Evolutionary conservation across 1,140 invertebrate genomes (phyloP).

Genomic region (Euura saliciscinereae): DNA sequence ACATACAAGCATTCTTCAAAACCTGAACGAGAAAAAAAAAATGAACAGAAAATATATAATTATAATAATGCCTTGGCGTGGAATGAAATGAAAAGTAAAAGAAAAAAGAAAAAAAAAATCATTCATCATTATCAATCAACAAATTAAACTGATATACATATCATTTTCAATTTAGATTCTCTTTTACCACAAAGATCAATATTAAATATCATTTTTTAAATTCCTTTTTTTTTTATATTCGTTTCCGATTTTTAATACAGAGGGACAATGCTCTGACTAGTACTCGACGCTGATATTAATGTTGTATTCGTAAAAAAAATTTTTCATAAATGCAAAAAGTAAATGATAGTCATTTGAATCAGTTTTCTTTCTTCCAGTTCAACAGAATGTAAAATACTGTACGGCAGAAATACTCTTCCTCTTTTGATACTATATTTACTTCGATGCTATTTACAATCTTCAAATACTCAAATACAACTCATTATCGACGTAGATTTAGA

Average conservation of each 20-base stretch:
- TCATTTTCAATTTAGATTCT: neutral
- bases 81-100: neutral
- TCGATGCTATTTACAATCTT: neutral
- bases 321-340: neutral
- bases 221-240: neutral
- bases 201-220: neutral
- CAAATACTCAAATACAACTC: no score
- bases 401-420: neutral
- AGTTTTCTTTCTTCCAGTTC: neutral
- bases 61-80: neutral
- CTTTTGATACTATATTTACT: neutral
- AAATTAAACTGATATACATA: constrained; percentile 1
- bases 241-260: neutral
- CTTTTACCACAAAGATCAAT: neutral
- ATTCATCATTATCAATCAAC: neutral
- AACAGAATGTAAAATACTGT: neutral
- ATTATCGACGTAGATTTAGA: no score
- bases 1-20: neutral
- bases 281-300: neutral
- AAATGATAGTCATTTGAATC: neutral
- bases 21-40: neutral
- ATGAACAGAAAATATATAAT: neutral
- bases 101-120: neutral
- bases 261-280: constrained; percentile 3
- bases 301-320: neutral